Base-by-base conservation (phyloP, 1,140 invertebrate species). In the Pseudomyrmex pallidus region DNA sequence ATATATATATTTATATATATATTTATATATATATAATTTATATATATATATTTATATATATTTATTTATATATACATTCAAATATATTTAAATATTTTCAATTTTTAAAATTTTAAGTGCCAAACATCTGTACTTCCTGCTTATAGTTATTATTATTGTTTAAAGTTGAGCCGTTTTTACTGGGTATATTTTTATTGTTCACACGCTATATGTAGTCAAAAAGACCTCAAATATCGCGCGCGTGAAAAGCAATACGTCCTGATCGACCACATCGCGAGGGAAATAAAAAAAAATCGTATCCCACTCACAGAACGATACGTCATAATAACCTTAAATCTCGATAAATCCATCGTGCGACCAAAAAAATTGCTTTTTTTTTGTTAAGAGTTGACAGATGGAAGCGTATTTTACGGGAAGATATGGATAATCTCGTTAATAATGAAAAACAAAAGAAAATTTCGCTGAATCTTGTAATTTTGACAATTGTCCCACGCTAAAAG, bases 251-350 rank as follows among this genome's bases (percentile, higher is more conserved):
- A 56, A 63, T 61, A 62, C 17, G 25, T 72, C 13, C 5, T 35
- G 20, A 8, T 66, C 17, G 22, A 25, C 35, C 35, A 48, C 20
- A 48, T 62, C 9, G 44, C 9, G 44, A 57, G 48, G 22, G 52
- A 48, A 52, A 66, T 56, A 76, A 56, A 64, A 76, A 76, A 56
- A 56, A 54, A 44, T 1, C 7, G 7, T 73, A 73, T 82, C 2
- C 12, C 5, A 12, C 20, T 12, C 13, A 44, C n/a, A 66, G n/a
- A 15, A 44, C 13, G 57, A 48, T 61, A 17, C 2, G 20, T 62
- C 20, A 17, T 74, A 66, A 74, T 56, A 68, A 84, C 7, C 62
- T 74, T 56, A 50, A 63, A 76, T 48, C 54, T 48, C n/a, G 20
- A 76, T 84, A 76, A 85, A 84, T 84, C 50, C 5, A 22, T 61